These are phyloP conservation scores for Apistogramma diplotaenia DNA, from an alignment of 2,113 vertebrate species.

Conservation along the genomic window DNA sequence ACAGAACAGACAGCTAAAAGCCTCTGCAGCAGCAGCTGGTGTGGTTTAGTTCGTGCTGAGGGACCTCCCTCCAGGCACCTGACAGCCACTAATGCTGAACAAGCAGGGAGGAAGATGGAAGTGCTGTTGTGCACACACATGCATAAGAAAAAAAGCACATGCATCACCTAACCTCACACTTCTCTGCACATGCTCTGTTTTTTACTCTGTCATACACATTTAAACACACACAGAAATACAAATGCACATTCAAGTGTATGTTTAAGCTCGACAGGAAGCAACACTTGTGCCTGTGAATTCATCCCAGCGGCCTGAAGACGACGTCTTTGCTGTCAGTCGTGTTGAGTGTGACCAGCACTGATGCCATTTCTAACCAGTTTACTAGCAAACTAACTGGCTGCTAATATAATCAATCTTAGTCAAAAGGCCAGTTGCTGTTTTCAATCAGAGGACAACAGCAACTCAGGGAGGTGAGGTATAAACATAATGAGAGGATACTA, in stretches of 20 bases:
- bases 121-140: conserved; percentile 4
- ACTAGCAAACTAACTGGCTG: background rate
- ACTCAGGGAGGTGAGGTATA: background rate
- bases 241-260: background rate
- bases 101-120: conserved; percentile 38
- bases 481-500: background rate
- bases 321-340: conserved; percentile 58
- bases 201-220: background rate
- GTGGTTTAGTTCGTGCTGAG: conserved; percentile 41
- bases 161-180: background rate
- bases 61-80: conserved; percentile 49
- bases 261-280: background rate
- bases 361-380: conserved; percentile 52
- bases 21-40: conserved; percentile 48
- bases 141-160: background rate
- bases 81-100: conserved; percentile 60
- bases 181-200: background rate
- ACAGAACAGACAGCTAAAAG: conserved; percentile 16
- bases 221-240: background rate
- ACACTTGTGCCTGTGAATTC: background rate
- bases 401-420: conserved; percentile 48
- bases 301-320: conserved; percentile 31
- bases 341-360: conserved; percentile 44
- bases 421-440: conserved; percentile 39
- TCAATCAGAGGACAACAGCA: conserved; percentile 16